Evolutionary conservation across 2,888 invertebrate genomes (phyloP), one percentile per base, ranked within the genome.

Genomic region (Drosophila incognita): DNA sequence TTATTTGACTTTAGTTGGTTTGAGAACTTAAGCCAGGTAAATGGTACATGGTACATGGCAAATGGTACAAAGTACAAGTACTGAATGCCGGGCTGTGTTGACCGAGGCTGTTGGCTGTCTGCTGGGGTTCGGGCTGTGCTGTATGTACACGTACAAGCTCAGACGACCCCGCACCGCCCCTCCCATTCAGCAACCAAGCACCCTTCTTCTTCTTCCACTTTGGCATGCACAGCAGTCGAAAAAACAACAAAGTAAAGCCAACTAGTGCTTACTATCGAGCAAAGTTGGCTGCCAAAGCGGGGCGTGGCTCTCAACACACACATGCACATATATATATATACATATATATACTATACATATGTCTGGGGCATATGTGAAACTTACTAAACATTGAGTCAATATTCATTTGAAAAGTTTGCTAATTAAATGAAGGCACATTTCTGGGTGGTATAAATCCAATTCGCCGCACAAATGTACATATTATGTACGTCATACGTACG

Each of bases 371-470:
- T 24, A 18, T 33, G 38, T 11, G 49, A n/a, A 53, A 35, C 40
- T 53, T 35, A 40, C 29, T 38, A 24, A 38, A 51, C 49, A 51
- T 38, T 54, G 24, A 40, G 21, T 59, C 27, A 51, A 61, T 61
- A 51, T 61, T 15, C 35, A 60, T 51, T 66, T 36, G 52, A 52
- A 66, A 66, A 66, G n/a, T 66, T 66, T 51, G 18, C 52, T 66
- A 62, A 66, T 66, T 66, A 63, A 62, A 62, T 66, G 52, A 66
- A 63, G 40, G 38, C 40, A 42, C 21, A 51, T 46, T 60, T 63
- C 24, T 13, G 31, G 48, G 61, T 38, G 10, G 21, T 18, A 60
- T 24, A 31, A 57, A 42, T 27, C 15, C 54, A 40, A 62, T 54
- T 54, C 33, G 15, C 24, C 33, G 27, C 35, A 51, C 15, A 33